A percentile compares a stretch with the other conserved stretches of the same genome.
Conservation (phyloP, 1,140 invertebrate species). For the Thaumatotibia leucotreta region DNA sequence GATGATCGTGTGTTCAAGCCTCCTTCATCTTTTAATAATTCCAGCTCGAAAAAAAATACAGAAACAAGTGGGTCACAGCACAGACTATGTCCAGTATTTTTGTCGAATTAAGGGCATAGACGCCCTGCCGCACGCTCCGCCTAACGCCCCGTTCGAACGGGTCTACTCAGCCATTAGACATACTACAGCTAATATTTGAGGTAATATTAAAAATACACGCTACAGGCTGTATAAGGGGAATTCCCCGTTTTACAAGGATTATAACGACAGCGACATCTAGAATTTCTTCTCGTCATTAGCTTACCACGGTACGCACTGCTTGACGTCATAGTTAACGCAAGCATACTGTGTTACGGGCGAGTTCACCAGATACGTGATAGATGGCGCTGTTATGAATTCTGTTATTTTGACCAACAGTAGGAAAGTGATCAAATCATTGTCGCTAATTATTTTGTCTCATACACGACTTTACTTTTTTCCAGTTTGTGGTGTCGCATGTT, state of each 20-base stretch:
- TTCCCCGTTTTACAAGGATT: not conserved
- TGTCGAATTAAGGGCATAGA: too few relatives aligned
- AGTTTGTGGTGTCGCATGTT: constrained; percentile 58
- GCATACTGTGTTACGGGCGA: not conserved
- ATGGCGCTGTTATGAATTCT: not conserved
- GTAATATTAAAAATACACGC: not conserved
- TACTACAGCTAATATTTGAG: too few relatives aligned
- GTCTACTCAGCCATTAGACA: too few relatives aligned
- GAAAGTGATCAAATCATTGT: not conserved
- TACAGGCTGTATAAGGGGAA: too few relatives aligned
- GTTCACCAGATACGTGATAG: not conserved
- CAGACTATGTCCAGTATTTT: too few relatives aligned
- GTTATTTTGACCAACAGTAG: not conserved
- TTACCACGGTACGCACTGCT: not conserved
- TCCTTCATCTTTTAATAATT: too few relatives aligned
- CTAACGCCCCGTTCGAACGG: too few relatives aligned
- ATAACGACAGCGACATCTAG: not conserved
- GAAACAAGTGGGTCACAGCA: too few relatives aligned
- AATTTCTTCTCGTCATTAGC: not conserved
- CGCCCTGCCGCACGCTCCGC: too few relatives aligned
- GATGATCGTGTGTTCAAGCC: too few relatives aligned
- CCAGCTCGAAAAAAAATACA: too few relatives aligned
- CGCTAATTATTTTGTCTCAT: too few relatives aligned
- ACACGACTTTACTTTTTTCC: constrained; percentile 29
- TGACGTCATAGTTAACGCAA: not conserved